Evolutionary conservation across 2,888 invertebrate species (phyloP), one percentile per base, ranked within the genome.

Genomic region (Andricus curvator): DNA sequence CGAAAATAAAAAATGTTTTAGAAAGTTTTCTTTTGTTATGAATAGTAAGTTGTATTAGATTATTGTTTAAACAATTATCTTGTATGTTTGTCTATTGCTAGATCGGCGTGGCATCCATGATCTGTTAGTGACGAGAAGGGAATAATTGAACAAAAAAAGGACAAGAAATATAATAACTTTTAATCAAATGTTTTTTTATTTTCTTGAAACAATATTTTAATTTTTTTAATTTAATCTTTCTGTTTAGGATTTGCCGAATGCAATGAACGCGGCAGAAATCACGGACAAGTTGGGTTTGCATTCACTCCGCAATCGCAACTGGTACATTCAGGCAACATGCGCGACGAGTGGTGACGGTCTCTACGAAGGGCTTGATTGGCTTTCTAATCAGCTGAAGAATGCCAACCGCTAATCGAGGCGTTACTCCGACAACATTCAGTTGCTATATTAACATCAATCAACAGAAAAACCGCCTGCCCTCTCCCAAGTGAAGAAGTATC

Each of bases 251-350:
- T 95, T 99, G 95, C 99, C 99, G 92, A 99, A 99, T 94, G 99
- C 99, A 90, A 99, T 99, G 99, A 99, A 99, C 94, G 99, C 99
- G 87, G 99, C 99, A 85, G 99, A 99, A 95, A 99, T 99, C 90
- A 99, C 99, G 90, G 99, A 99, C 94, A 99, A 99, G 95, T 95
- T 99, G 93, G 99, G 99, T 86, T 96, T 99, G 93, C 99, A 99
- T 94, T 98, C 98, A 93, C 95, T 99, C 94, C 96, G 99, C 94
- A 99, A 99, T 95, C 97, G 99, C 93, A 98, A 98, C 94, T 98
- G 98, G 98, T 98, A 98, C 94, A 98, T 98, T 93, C 98, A 98
- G 94, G 97, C 98, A 92, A 98, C 97, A 92, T 99, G 99, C 95
- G 99, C 99, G 94, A 99, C 99, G 88, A 98, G 98, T 93, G 99